Conservation (phyloP, 2,113 vertebrate genomes). For the Lepus americanus region DNA sequence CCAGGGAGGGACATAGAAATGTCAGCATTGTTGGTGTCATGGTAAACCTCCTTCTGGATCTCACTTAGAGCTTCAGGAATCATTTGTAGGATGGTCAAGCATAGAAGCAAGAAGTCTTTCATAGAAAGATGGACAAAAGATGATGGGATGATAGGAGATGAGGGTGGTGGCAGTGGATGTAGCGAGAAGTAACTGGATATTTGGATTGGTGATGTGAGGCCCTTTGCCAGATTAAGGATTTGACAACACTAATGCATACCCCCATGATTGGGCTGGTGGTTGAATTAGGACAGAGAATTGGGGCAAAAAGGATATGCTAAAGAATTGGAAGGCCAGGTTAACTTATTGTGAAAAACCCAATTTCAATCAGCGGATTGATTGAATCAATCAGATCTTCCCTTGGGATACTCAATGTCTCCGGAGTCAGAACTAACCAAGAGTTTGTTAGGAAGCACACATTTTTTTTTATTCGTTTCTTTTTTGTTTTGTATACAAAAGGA, state of each 20-base stretch:
- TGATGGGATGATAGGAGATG: neutral
- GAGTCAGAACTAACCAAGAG: neutral
- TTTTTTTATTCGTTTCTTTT: neutral
- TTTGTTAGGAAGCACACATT: neutral
- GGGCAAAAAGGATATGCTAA: neutral
- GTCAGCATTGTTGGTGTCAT: neutral
- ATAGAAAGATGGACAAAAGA: neutral
- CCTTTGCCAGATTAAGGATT: neutral
- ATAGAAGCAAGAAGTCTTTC: neutral
- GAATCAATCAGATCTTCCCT: neutral
- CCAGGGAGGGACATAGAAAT: neutral
- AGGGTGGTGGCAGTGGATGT: neutral
- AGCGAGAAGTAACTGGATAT: neutral
- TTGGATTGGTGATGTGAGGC: neutral
- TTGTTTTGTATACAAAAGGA: neutral
- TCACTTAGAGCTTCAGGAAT: conserved; percentile 1
- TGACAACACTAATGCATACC: neutral
- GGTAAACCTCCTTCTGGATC: neutral
- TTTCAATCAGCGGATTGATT: neutral
- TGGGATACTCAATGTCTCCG: neutral
- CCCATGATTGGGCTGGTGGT: too few relatives aligned
- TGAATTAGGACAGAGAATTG: neutral
- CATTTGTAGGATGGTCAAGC: neutral
- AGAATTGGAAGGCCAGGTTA: neutral
- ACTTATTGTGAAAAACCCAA: neutral